phyloP scores from a whole-genome alignment of 2,888 invertebrate species.

The Dioctria rufipes region DNA sequence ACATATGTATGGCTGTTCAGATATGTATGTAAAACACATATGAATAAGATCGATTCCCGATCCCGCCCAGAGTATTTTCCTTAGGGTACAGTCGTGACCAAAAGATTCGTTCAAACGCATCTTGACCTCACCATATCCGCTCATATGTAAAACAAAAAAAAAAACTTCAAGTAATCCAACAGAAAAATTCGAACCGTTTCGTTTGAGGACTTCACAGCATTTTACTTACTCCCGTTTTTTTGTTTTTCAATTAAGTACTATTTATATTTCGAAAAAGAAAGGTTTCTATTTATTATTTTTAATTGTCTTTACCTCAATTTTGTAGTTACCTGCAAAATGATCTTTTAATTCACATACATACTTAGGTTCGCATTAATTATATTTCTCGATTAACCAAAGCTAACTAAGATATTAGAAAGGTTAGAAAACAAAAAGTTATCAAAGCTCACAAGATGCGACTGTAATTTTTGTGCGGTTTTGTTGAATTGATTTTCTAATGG shows the following conservation, averaged over 20 bases:
- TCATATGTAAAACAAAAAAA: background rate
- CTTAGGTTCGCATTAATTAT: too few relatives aligned
- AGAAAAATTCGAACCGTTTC: background rate
- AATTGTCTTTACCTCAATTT: background rate
- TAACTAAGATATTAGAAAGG: too few relatives aligned
- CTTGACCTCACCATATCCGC: slow-evolving; percentile 32
- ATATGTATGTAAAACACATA: too few relatives aligned
- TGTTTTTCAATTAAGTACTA: background rate
- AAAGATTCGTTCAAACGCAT: background rate
- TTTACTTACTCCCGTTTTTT: background rate
- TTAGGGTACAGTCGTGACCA: background rate
- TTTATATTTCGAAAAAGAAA: background rate
- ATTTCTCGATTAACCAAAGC: too few relatives aligned
- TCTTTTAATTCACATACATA: too few relatives aligned
- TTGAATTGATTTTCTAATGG: slow-evolving; percentile 19
- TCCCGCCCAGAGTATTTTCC: background rate
- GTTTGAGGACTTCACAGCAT: background rate
- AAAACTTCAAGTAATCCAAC: background rate
- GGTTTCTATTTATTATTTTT: background rate
- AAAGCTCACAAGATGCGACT: background rate
- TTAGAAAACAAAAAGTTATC: background rate
- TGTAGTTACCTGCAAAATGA: too few relatives aligned
- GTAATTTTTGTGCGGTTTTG: background rate
- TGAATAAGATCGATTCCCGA: background rate
- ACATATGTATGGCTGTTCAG: too few relatives aligned